These are phyloP conservation scores for Drosophila tristis DNA, from an alignment of 1,140 invertebrate genomes.

Conservation along the genomic window DNA sequence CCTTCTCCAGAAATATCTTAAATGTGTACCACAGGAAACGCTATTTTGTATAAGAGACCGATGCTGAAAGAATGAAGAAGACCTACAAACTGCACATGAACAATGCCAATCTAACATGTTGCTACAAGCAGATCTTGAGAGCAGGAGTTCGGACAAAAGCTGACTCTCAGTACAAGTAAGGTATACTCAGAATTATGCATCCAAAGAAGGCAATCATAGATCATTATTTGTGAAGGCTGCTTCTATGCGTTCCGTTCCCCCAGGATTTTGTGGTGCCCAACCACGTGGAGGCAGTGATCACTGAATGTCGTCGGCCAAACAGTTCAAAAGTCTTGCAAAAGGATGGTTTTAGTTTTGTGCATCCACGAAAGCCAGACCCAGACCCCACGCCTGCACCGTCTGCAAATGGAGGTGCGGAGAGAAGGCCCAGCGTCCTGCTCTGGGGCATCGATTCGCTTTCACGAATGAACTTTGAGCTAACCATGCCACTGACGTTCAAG, in stretches of 20 bases:
- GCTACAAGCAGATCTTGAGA: conserved; percentile 85
- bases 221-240: conserved; percentile 34
- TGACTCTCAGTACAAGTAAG: conserved; percentile 85
- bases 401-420: background rate
- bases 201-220: background rate
- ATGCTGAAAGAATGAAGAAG: conserved; percentile 82
- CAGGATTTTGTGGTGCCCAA: conserved; percentile 61
- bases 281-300: conserved; percentile 55
- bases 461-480: conserved; percentile 83
- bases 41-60: conserved; percentile 84
- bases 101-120: conserved; percentile 83
- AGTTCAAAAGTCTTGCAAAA: conserved; percentile 34
- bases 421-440: conserved; percentile 60
- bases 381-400: too few relatives aligned
- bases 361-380: conserved; percentile 17
- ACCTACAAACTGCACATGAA: conserved; percentile 57
- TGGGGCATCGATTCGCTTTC: conserved; percentile 79
- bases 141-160: conserved; percentile 46
- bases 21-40: conserved; percentile 86
- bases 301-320: conserved; percentile 46
- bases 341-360: conserved; percentile 71
- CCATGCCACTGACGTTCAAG: conserved; percentile 60
- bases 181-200: background rate
- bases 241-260: conserved; percentile 42
- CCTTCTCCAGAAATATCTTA: conserved; percentile 87